Base-by-base conservation (phyloP, 2,113 vertebrate species). In the Hoplias malabaricus region DNA sequence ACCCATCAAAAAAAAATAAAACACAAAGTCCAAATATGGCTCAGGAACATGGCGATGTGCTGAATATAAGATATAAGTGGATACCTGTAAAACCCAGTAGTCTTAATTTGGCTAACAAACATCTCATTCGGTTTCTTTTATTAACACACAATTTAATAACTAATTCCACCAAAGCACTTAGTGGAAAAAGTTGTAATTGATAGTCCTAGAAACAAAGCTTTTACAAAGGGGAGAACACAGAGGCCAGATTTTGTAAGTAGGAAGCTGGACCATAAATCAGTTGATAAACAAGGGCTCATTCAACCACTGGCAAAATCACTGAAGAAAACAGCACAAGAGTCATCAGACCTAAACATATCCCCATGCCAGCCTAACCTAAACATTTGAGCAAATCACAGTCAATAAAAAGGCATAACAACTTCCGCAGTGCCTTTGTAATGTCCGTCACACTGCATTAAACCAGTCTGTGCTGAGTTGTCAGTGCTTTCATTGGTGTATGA, bases 1-100 rank as follows among this genome's bases (percentile, higher is more conserved):
- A 65, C 53, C 23, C 14, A 50, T 31, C 21, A 78, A 13, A 40
- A 69, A 78, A 31, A 48, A 80, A 75, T 11, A 19, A 62, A 11
- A 36, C n/a, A n/a, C n/a, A 74, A 61, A 23, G 25, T 14, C 25
- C 19, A 8, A 23, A 74, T 2, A 59, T 21, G 16, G 16, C 16
- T 40, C 33, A 69, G 31, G 23, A 54, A 54, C 14, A 7, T 33
- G 12, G n/a, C 36, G 27, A 65, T 66, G 43, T 31, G 38, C 14
- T 21, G 62, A 40, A 75, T 40, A 34, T 16, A 66, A 34, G 14
- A 50, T 72, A 53, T 53, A 53, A 25, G n/a, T n/a, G 4, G 40
- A 23, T 40, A 69, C 11, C 67, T 0, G 25, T 31, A 50, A 34
- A 46, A 48, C 43, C 16, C 4, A 14, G 7, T 7, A 53, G 48